phyloP scores from a whole-genome alignment of 2,113 vertebrate genomes.

The Tragelaphus strepsiceros region DNA sequence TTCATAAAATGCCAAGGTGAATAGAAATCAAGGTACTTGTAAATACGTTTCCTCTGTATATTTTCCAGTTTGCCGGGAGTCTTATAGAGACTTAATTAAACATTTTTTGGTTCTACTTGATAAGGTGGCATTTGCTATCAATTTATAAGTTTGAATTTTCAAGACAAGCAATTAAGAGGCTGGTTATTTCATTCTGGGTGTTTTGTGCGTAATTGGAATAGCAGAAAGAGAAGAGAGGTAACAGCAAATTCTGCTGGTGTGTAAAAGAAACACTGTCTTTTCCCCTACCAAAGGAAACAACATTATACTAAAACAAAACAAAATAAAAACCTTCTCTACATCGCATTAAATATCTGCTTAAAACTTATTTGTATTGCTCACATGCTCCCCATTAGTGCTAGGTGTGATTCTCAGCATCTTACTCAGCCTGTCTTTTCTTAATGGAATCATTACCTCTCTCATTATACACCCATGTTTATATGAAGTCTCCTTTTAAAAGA shows the following conservation, averaged over 20 bases:
- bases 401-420: neutral
- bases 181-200: neutral
- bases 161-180: neutral
- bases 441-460: neutral
- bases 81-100: neutral
- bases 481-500: neutral
- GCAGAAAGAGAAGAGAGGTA: neutral
- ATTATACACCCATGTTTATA: neutral
- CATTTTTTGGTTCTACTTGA: neutral
- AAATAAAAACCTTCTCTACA: neutral
- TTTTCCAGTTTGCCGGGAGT: neutral
- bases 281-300: neutral
- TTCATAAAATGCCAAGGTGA: neutral
- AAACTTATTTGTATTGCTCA: neutral
- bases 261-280: neutral
- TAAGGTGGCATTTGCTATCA: neutral
- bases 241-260: neutral
- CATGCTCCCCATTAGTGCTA: neutral
- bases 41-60: neutral
- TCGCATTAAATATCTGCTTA: neutral
- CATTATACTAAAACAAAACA: neutral
- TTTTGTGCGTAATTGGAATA: neutral
- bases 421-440: neutral
- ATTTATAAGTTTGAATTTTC: slow-evolving; percentile 17
- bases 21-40: neutral